These are phyloP conservation scores for Delichon dasypus DNA, from an alignment of 2,797 vertebrate genomes.

Conservation along the genomic window DNA sequence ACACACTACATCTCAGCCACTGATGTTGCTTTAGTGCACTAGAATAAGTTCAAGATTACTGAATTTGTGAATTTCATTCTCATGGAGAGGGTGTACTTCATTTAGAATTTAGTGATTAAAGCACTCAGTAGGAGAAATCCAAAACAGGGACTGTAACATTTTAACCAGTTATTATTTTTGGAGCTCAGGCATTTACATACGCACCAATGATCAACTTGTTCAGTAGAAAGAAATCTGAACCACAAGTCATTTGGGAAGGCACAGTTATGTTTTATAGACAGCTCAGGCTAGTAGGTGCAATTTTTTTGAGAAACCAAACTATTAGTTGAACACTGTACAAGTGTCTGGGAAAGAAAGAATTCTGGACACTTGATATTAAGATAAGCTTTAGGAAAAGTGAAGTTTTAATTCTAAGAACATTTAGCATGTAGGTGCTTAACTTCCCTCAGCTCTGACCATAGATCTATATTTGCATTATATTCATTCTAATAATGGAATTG, in stretches of 20 bases:
- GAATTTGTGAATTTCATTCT: not conserved
- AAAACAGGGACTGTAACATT: not conserved
- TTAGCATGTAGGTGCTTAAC: not conserved
- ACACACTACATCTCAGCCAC: not conserved
- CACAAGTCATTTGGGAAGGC: not conserved
- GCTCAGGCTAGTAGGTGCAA: not conserved
- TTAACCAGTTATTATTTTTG: not conserved
- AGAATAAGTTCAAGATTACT: not conserved
- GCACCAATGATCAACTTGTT: not conserved
- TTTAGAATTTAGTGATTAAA: not conserved
- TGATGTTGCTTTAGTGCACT: not conserved
- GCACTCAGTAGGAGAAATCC: not conserved
- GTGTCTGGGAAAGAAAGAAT: not conserved
- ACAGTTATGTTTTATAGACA: not conserved
- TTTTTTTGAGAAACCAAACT: not conserved
- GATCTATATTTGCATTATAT: not conserved
- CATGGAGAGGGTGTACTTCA: not conserved
- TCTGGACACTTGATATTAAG: not conserved
- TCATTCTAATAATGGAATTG: not conserved
- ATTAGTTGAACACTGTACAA: not conserved
- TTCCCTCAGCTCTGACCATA: fast-evolving
- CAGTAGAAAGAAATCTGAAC: not conserved
- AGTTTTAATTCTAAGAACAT: not conserved
- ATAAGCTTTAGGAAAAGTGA: not conserved
- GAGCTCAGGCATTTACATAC: not conserved